Evolutionary conservation across 2,797 vertebrate species (phyloP).

Genomic region (Melanotaenia boesemani): DNA sequence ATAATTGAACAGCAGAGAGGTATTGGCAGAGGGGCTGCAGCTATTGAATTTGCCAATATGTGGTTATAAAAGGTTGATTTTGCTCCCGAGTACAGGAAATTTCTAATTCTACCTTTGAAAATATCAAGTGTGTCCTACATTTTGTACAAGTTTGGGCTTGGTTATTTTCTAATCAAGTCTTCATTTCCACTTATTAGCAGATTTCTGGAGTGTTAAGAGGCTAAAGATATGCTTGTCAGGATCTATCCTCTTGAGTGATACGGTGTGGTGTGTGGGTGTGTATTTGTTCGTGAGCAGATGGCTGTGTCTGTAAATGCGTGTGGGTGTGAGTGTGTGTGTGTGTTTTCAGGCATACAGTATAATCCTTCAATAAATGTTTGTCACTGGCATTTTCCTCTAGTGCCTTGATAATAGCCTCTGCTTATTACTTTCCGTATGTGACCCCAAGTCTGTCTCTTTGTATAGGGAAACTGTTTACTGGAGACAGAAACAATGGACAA

Average conservation of each 20-base stretch:
- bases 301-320: slow-evolving; percentile 36
- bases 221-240: slow-evolving; percentile 71
- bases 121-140: slow-evolving; percentile 44
- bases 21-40: slow-evolving; percentile 21
- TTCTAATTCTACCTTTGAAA: slow-evolving; percentile 36
- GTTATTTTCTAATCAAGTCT: slow-evolving; percentile 68
- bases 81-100: slow-evolving; percentile 19
- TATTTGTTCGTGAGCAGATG: slow-evolving; percentile 18
- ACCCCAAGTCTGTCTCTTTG: slow-evolving; percentile 26
- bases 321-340: slow-evolving; percentile 19
- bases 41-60: slow-evolving; percentile 8
- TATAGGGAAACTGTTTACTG: slow-evolving; percentile 20
- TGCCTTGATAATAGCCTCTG: slow-evolving; percentile 43
- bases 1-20: slow-evolving; percentile 33
- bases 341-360: slow-evolving; percentile 45
- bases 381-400: slow-evolving; percentile 43
- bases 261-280: slow-evolving; percentile 18
- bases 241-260: slow-evolving; percentile 71
- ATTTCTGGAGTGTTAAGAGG: slow-evolving; percentile 61
- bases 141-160: slow-evolving; percentile 50
- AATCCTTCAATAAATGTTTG: slow-evolving; percentile 52
- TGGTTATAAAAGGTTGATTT: slow-evolving; percentile 37
- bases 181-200: slow-evolving; percentile 71
- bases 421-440: slow-evolving; percentile 39
- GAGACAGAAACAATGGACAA: slow-evolving; percentile 17